A percentile compares a stretch with the other conserved stretches of the same genome.
Evolutionary conservation across 2,113 vertebrate genomes (phyloP).

Genomic region (Cygnus atratus): DNA sequence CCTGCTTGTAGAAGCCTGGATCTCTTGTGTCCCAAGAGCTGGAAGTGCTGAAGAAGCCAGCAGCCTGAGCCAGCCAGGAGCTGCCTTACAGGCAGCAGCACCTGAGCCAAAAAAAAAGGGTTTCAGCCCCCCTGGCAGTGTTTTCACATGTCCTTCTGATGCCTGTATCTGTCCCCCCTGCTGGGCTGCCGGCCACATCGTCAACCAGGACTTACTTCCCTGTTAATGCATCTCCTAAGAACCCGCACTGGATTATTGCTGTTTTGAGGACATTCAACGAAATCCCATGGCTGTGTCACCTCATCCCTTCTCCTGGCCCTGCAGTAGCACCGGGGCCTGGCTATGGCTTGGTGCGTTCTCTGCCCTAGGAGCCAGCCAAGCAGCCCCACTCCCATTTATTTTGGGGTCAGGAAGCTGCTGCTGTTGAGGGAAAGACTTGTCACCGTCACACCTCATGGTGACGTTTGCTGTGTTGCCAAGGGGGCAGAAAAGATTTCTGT

Average conservation of each 20-base stretch:
- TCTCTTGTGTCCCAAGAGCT: not conserved
- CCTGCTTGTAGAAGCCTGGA: not conserved
- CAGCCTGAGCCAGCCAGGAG: not conserved
- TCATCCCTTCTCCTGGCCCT: not conserved
- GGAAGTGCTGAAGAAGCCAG: not conserved
- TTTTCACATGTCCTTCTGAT: not conserved
- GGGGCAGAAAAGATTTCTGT: not conserved
- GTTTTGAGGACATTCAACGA: not conserved
- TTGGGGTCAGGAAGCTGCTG: not conserved
- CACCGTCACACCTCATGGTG: not conserved
- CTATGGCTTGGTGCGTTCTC: not conserved
- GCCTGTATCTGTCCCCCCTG: not conserved
- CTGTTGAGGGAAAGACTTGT: not conserved
- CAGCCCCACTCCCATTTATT: not conserved
- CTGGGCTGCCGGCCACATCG: not conserved
- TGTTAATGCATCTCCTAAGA: not conserved
- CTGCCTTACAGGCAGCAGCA: not conserved
- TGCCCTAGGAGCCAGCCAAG: not conserved
- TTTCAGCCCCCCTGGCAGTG: not conserved
- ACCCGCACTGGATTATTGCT: not conserved
- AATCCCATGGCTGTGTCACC: not conserved
- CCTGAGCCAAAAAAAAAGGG: not conserved
- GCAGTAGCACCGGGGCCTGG: not conserved
- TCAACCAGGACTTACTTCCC: not conserved
- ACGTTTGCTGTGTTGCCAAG: not conserved